Evolutionary conservation across 37 sponge, comb jelly and placozoan species (phyloP).

Genomic region (Tethya wilhelma): DNA sequence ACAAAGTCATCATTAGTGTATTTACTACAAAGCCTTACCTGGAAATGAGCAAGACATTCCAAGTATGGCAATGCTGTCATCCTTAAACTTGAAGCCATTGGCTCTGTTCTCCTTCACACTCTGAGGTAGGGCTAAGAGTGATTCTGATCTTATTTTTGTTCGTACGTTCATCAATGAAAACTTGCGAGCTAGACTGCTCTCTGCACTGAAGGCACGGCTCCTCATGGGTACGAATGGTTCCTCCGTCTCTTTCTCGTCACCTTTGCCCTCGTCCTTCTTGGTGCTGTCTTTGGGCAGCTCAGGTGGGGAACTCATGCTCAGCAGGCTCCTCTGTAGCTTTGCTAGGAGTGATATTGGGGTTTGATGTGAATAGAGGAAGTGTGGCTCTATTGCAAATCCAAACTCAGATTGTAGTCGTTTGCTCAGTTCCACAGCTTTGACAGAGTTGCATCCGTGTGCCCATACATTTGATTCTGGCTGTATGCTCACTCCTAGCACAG

Average conservation of each 20-base stretch:
- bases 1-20: not conserved
- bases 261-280: not conserved
- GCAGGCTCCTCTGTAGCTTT: conserved; percentile 9
- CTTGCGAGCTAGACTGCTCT: not conserved
- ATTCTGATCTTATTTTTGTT: not conserved
- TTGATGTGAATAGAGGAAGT: conserved; percentile 17
- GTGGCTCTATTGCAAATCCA: conserved; percentile 31
- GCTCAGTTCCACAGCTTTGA: conserved; percentile 49
- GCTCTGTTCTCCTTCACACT: not conserved
- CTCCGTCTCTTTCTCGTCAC: not conserved
- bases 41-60: conserved; percentile 69
- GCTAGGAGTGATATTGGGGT: conserved; percentile 29
- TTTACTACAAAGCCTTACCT: conserved; percentile 11
- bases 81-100: not conserved
- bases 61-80: conserved; percentile 42
- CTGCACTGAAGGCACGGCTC: not conserved
- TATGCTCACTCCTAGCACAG: conserved; percentile 1
- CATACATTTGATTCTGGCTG: conserved; percentile 38
- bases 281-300: not conserved
- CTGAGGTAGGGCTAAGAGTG: not conserved
- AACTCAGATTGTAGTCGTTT: conserved; percentile 8
- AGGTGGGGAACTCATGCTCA: conserved; percentile 5
- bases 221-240: not conserved
- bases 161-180: not conserved
- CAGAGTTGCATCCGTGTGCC: conserved; percentile 42